These are phyloP conservation scores for Papilio demoleus DNA, from an alignment of 2,888 invertebrate species.

Conservation along the genomic window DNA sequence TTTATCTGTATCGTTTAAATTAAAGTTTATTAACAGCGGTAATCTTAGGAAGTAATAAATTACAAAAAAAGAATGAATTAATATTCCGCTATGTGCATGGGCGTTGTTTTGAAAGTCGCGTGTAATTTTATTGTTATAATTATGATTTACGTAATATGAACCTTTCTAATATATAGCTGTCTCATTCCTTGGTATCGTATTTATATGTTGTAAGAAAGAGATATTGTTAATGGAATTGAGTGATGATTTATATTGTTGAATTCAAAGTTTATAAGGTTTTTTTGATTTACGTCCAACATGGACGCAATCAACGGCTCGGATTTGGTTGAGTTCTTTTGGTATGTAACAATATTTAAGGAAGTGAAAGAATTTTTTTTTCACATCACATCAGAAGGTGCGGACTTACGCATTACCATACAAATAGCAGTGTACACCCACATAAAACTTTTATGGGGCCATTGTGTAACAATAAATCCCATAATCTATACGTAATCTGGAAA, in stretches of 20 bases:
- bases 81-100: conserved; percentile 31
- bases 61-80: conserved; percentile 34
- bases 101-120: conserved; percentile 35
- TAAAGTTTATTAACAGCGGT: conserved; percentile 26
- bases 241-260: conserved; percentile 45
- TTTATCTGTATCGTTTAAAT: conserved; percentile 27
- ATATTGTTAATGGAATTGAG: conserved; percentile 47
- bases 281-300: conserved; percentile 46
- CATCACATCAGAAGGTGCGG: conserved; percentile 44
- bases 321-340: conserved; percentile 25
- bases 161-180: conserved; percentile 12
- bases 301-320: conserved; percentile 38
- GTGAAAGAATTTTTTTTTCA: conserved; percentile 11
- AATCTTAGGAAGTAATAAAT: conserved; percentile 20
- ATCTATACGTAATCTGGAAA: conserved; percentile 49
- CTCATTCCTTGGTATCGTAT: conserved; percentile 27
- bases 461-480: conserved; percentile 52
- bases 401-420: conserved; percentile 47
- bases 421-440: conserved; percentile 52
- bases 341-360: conserved; percentile 24
- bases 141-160: conserved; percentile 32
- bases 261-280: conserved; percentile 45
- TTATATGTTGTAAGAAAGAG: conserved; percentile 3
- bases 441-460: conserved; percentile 52
- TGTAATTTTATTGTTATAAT: conserved; percentile 40